A percentile compares a stretch with the other conserved stretches of the same genome.
phyloP scores from a whole-genome alignment of 2,888 invertebrate genomes.

The Pyrgus malvae region DNA sequence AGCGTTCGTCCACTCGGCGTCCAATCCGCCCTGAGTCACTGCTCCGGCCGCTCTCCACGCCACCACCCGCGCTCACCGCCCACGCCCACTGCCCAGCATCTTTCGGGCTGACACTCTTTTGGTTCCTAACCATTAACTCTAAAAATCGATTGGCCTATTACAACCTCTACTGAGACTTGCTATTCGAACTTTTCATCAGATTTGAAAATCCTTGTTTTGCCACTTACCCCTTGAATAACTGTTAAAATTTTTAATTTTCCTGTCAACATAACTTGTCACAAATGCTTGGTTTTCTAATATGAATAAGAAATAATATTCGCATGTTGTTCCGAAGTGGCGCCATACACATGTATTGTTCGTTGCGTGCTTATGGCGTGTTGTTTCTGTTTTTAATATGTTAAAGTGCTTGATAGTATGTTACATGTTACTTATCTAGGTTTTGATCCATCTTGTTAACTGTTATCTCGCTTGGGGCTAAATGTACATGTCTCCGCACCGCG shows the following conservation, averaged over 20 bases:
- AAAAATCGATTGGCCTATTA: not conserved
- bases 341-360: constrained; percentile 1
- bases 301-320: not conserved
- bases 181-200: no score
- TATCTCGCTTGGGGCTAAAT: constrained; percentile 17
- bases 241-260: no score
- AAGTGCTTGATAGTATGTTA: constrained; percentile 2
- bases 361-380: constrained; percentile 6
- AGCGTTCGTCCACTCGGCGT: not conserved
- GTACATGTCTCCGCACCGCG: constrained; percentile 16
- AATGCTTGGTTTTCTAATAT: no score
- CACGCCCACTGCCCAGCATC: constrained; percentile 31
- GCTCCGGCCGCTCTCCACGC: constrained; percentile 30
- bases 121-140: not conserved
- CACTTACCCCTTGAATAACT: no score
- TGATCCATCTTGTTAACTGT: constrained; percentile 4
- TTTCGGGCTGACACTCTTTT: not conserved
- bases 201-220: no score
- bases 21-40: constrained; percentile 2
- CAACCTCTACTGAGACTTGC: not conserved
- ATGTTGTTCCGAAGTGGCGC: not conserved
- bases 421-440: not conserved
- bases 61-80: constrained; percentile 38
- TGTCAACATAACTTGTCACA: no score
- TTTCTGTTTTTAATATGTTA: not conserved